Percentiles rank a stretch among this genome's conserved stretches.
These are phyloP conservation scores for Myodes glareolus DNA, from an alignment of 2,113 vertebrate genomes.

Conservation along the genomic window DNA sequence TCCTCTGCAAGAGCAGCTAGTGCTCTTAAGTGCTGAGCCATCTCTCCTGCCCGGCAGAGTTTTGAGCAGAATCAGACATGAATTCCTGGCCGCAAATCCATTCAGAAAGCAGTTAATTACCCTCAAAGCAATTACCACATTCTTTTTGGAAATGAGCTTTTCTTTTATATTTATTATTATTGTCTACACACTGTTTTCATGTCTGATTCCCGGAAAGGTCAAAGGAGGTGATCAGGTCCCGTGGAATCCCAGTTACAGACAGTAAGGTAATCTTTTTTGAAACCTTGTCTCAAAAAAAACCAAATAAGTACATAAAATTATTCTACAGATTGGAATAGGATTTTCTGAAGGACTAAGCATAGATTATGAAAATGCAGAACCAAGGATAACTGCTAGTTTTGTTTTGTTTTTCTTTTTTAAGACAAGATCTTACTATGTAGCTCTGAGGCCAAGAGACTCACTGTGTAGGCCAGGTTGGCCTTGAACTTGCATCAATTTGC, in stretches of 20 bases:
- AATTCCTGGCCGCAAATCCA: not conserved
- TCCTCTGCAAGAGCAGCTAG: not conserved
- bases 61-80: not conserved
- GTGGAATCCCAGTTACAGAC: not conserved
- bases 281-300: not conserved
- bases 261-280: not conserved
- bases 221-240: not conserved
- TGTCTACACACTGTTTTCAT: not conserved
- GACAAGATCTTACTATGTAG: not conserved
- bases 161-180: not conserved
- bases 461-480: not conserved
- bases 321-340: not conserved
- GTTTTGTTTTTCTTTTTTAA: not conserved
- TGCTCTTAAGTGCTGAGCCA: not conserved
- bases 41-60: not conserved
- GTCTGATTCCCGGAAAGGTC: not conserved
- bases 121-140: not conserved
- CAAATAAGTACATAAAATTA: not conserved
- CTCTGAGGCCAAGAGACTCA: not conserved
- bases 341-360: not conserved
- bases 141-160: not conserved
- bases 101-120: not conserved
- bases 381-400: not conserved
- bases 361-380: not conserved
- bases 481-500: not conserved